Evolutionary conservation across 2,113 vertebrate genomes (phyloP), one percentile per base, ranked within the genome.

Genomic region (Larimichthys crocea): DNA sequence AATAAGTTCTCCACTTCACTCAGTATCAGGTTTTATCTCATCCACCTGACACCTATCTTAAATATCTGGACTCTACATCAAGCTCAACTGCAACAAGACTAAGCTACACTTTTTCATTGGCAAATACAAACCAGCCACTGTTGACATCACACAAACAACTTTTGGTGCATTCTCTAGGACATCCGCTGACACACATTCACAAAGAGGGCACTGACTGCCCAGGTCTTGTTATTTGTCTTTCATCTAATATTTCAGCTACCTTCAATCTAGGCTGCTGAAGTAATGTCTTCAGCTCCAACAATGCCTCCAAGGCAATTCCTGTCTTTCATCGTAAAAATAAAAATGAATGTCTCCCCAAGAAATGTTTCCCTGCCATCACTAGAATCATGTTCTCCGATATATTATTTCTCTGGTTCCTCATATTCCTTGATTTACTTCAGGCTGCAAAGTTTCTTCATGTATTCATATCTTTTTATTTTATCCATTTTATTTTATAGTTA

Each of bases 261-360:
- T 69, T 64, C 64, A 66, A 44, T 29, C 60, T 42, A 53, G 40
- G 59, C 55, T 71, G 24, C 59, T 74, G 49, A 77, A 80, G 53
- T 71, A 74, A 76, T 78, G 65, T 66, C 42, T 72, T 66, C 64
- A 57, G 68, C 46, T 63, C 49, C 79, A 76, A 61, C 24, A 79
- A 29, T 74, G 42, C 74, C 77, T 79, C 46, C 35, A 49, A 84
- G 66, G 81, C 79, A 87, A 76, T 76, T 63, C 19, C 71, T 77
- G 71, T 82, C 70, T 75, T 82, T 76, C 60, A 79, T 70, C 31
- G 17, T 79, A 72, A 89, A 40, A 84, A 82, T 67, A 79, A 89
- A 89, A 89, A 86, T 83, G 6, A 80, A 88, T 68, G 44, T 82
- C 74, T 72, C 22, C 14, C 22, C 14, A 67, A 44, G 35, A 81